Conservation (phyloP, 2,797 vertebrate genomes). For the Pyrocephalus nanus region DNA sequence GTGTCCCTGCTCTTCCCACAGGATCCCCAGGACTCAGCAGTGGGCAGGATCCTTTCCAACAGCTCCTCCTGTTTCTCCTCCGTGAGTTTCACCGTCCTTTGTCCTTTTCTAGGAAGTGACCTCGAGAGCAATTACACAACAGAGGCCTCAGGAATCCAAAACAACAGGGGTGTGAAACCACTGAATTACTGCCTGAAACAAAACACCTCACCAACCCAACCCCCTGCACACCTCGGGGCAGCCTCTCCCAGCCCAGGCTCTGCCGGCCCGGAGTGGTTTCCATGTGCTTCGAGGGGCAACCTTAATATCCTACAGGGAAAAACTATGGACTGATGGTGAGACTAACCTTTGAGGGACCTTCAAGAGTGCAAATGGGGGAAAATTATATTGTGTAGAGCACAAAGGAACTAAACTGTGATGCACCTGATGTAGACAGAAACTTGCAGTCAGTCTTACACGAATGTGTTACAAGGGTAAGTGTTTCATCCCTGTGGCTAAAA, state of each 20-base stretch:
- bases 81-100: neutral
- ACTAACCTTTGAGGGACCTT: neutral
- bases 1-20: rapidly evolving
- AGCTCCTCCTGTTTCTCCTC: slow-evolving; percentile 1
- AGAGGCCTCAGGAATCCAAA: neutral
- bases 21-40: neutral
- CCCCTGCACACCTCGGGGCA: neutral
- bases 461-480: neutral
- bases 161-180: neutral
- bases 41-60: neutral
- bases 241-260: neutral
- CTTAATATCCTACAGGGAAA: neutral
- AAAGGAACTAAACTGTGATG: neutral
- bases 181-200: neutral
- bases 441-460: rapidly evolving
- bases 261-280: neutral
- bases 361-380: neutral
- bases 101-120: too few relatives aligned
- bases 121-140: slow-evolving; percentile 26
- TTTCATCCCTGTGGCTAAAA: neutral
- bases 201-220: neutral
- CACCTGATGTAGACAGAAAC: neutral
- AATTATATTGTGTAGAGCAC: neutral
- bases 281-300: neutral
- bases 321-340: neutral